Percentiles rank a stretch among this genome's conserved stretches.
Conservation (phyloP, 1,140 invertebrate species). For the Heliconius hewitsoni region DNA sequence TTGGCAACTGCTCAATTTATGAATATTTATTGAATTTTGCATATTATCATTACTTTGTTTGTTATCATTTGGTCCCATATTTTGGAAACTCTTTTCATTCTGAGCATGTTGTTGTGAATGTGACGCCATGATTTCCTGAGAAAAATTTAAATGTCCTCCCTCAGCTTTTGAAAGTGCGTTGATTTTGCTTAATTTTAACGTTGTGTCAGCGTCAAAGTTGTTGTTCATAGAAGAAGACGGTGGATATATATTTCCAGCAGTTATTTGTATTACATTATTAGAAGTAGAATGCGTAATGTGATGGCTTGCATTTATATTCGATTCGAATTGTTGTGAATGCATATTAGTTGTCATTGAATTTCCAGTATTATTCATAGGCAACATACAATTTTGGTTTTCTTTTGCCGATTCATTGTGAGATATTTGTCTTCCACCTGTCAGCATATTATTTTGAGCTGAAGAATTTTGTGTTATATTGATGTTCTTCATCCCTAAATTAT, state of each 20-base stretch:
- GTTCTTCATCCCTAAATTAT: slow-evolving; percentile 8
- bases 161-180: slow-evolving; percentile 75
- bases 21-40: slow-evolving; percentile 66
- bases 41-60: slow-evolving; percentile 65
- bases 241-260: slow-evolving; percentile 73
- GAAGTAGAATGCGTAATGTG: slow-evolving; percentile 63
- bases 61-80: slow-evolving; percentile 63
- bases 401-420: slow-evolving; percentile 64
- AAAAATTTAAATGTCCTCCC: slow-evolving; percentile 74
- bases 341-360: slow-evolving; percentile 54
- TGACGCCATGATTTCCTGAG: slow-evolving; percentile 77
- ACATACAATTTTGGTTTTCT: slow-evolving; percentile 64
- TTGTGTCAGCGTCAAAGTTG: slow-evolving; percentile 73
- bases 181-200: slow-evolving; percentile 75
- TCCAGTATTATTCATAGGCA: slow-evolving; percentile 59
- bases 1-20: slow-evolving; percentile 76
- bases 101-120: slow-evolving; percentile 72
- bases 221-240: slow-evolving; percentile 68
- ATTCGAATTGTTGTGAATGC: slow-evolving; percentile 70
- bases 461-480: slow-evolving; percentile 46
- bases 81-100: slow-evolving; percentile 74
- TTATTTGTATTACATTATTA: slow-evolving; percentile 76
- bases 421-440: slow-evolving; percentile 50
- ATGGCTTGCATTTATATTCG: slow-evolving; percentile 60
- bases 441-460: slow-evolving; percentile 57